Evolutionary conservation across 2,888 invertebrate species (phyloP).

Genomic region (Carabus problematicus): DNA sequence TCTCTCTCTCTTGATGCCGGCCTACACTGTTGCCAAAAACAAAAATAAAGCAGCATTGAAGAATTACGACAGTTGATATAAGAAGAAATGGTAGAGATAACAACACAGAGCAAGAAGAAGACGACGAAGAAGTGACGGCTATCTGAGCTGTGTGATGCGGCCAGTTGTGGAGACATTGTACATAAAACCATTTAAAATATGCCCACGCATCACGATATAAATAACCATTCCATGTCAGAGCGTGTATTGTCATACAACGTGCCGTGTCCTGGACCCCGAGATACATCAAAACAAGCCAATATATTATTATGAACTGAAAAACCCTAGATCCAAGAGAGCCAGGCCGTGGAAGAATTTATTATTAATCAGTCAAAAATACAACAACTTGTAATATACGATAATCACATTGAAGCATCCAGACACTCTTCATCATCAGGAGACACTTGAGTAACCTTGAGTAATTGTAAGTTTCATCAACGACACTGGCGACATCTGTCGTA

Average conservation of each 20-base stretch:
- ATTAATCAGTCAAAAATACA: slow-evolving; percentile 14
- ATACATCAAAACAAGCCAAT: slow-evolving; percentile 33
- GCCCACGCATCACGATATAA: slow-evolving; percentile 38
- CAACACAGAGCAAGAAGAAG: neutral
- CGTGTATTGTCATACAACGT: slow-evolving; percentile 29
- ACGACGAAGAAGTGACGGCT: neutral
- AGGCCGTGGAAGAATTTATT: neutral
- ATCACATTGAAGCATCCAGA: neutral
- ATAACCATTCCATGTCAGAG: slow-evolving; percentile 34
- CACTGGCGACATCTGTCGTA: too few relatives aligned
- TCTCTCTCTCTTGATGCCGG: too few relatives aligned
- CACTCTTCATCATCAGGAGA: neutral
- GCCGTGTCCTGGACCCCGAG: slow-evolving; percentile 16
- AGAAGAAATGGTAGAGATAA: too few relatives aligned
- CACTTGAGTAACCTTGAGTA: neutral
- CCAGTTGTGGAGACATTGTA: slow-evolving; percentile 22
- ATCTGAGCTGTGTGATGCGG: neutral
- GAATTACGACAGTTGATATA: slow-evolving; percentile 1
- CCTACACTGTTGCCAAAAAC: neutral
- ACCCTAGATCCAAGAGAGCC: too few relatives aligned
- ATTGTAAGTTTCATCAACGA: too few relatives aligned
- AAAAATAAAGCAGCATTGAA: slow-evolving; percentile 1
- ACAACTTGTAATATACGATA: neutral
- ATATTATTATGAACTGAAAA: slow-evolving; percentile 2
- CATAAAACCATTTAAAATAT: slow-evolving; percentile 42